phyloP scores from a whole-genome alignment of 2,113 vertebrate species.

The Telmatochromis sp. region DNA sequence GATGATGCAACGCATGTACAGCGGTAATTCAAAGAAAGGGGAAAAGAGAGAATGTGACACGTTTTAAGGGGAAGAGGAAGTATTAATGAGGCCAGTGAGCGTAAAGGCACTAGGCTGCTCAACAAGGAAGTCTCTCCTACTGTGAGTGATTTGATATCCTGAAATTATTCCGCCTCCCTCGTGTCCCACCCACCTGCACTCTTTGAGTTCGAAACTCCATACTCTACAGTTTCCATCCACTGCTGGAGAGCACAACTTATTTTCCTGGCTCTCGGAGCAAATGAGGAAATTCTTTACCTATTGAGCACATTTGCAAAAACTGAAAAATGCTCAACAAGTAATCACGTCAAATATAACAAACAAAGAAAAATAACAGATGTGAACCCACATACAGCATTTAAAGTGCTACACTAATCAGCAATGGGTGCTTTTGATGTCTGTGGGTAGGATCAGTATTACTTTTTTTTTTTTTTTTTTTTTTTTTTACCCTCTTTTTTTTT shows the following conservation, averaged over 20 bases:
- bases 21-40: neutral
- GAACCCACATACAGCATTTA: neutral
- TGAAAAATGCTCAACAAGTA: neutral
- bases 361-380: neutral
- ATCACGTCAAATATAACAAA: neutral
- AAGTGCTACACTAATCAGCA: neutral
- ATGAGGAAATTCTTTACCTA: neutral
- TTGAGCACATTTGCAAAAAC: neutral
- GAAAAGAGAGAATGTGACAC: neutral
- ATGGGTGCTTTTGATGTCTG: neutral
- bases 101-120: neutral
- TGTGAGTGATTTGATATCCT: neutral
- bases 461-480: no score
- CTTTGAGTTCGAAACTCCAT: neutral
- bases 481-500: no score
- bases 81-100: neutral
- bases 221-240: neutral
- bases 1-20: neutral
- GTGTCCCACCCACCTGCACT: neutral
- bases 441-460: neutral
- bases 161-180: neutral
- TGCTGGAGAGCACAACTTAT: neutral
- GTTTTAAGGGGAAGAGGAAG: conserved; percentile 28
- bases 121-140: conserved; percentile 30
- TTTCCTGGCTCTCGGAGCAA: neutral